Evolutionary conservation across 2,797 vertebrate species (phyloP).

Genomic region (Rachycentron canadum): DNA sequence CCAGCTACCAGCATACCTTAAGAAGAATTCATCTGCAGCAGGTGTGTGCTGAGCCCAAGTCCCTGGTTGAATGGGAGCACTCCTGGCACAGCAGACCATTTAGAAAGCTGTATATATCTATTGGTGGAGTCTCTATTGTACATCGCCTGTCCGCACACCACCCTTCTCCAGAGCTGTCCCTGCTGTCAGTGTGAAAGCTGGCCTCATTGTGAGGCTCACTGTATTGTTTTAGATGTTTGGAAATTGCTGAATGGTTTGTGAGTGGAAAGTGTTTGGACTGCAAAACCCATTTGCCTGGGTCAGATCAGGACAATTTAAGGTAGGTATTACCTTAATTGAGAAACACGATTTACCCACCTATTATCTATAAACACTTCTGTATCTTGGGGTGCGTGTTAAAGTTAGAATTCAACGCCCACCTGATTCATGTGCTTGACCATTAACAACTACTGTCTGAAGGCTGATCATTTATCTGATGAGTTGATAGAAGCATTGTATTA

Average conservation of each 20-base stretch:
- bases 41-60: conserved; percentile 39
- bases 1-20: conserved; percentile 62
- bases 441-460: not conserved
- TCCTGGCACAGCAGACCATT: conserved; percentile 51
- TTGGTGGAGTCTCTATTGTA: conserved; percentile 69
- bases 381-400: not conserved
- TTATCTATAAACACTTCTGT: not conserved
- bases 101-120: conserved; percentile 68
- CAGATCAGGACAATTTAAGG: conserved; percentile 50
- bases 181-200: conserved; percentile 68
- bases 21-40: conserved; percentile 66
- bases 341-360: not conserved
- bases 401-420: not conserved
- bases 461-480: not conserved
- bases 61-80: conserved; percentile 35
- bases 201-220: conserved; percentile 68
- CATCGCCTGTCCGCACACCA: conserved; percentile 55
- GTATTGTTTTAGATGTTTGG: conserved; percentile 80
- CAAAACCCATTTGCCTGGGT: conserved; percentile 69
- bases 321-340: conserved; percentile 19
- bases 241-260: conserved; percentile 84
- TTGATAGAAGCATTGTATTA: not conserved
- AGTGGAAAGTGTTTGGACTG: conserved; percentile 79
- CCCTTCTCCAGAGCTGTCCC: conserved; percentile 73
- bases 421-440: not conserved